Evolutionary conservation across 1,140 invertebrate species (phyloP).

Genomic region (Dendrolimus punctatus): DNA sequence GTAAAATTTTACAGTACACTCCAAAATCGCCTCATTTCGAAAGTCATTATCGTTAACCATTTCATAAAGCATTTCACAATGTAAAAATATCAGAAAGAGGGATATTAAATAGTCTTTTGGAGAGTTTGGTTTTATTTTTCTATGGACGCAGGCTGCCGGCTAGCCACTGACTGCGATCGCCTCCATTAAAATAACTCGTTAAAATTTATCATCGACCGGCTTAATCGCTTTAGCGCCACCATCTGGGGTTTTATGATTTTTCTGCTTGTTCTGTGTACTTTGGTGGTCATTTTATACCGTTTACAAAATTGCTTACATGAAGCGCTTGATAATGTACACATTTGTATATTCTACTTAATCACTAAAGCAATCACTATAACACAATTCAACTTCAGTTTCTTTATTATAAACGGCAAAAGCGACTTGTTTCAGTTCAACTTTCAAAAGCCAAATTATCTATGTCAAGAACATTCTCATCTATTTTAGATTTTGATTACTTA

Average conservation of each 20-base stretch:
- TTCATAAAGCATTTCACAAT: slow-evolving; percentile 3
- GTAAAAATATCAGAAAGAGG: slow-evolving; percentile 23
- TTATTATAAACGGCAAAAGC: too few species aligned
- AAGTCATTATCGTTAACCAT: slow-evolving; percentile 3
- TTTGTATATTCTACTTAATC: slow-evolving; percentile 14
- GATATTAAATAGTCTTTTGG: slow-evolving; percentile 51
- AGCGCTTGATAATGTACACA: slow-evolving; percentile 30
- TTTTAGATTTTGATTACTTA: too few species aligned
- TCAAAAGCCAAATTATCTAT: too few species aligned
- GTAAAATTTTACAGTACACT: background rate
- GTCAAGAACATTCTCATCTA: too few species aligned
- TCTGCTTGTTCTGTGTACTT: slow-evolving; percentile 65
- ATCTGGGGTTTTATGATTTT: slow-evolving; percentile 72
- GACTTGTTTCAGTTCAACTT: too few species aligned
- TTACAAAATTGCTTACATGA: slow-evolving; percentile 56
- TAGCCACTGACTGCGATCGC: slow-evolving; percentile 65
- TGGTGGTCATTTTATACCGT: slow-evolving; percentile 63
- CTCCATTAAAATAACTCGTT: slow-evolving; percentile 72
- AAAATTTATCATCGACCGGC: slow-evolving; percentile 71
- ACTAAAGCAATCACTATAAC: too few species aligned
- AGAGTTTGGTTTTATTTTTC: slow-evolving; percentile 63
- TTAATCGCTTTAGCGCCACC: slow-evolving; percentile 70
- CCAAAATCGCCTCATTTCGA: background rate
- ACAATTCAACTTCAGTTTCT: too few species aligned
- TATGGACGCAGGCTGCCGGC: slow-evolving; percentile 60